Percentiles rank a stretch among this genome's conserved stretches.
These are phyloP conservation scores for Andinoacara biseriatus DNA, from an alignment of 2,113 vertebrate genomes.

Conservation along the genomic window DNA sequence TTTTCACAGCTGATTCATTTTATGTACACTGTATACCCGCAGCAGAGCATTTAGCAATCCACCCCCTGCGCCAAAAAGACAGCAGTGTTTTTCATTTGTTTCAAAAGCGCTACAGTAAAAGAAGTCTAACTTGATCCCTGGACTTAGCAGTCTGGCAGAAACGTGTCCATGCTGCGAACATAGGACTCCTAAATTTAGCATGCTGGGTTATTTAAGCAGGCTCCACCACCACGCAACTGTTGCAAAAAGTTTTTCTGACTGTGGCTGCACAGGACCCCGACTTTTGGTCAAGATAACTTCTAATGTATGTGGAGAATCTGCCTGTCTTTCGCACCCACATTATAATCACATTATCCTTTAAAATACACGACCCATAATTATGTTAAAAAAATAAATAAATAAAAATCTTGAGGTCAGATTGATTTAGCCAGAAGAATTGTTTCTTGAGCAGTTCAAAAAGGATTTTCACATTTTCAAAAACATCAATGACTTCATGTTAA, in stretches of 20 bases:
- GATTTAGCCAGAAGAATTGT: neutral
- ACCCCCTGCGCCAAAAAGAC: constrained; percentile 57
- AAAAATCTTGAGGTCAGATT: neutral
- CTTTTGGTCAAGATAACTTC: constrained; percentile 39
- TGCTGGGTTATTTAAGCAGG: constrained; percentile 65
- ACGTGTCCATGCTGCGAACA: constrained; percentile 63
- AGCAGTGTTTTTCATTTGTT: constrained; percentile 67
- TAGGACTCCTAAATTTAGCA: constrained; percentile 72
- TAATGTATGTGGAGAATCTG: neutral
- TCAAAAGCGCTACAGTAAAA: constrained; percentile 67
- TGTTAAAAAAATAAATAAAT: neutral
- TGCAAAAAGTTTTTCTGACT: constrained; percentile 34
- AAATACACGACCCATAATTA: neutral
- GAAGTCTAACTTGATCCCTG: constrained; percentile 67
- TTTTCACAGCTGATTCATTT: constrained; percentile 71
- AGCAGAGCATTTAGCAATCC: constrained; percentile 57
- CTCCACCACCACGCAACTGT: constrained; percentile 50
- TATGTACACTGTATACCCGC: constrained; percentile 55
- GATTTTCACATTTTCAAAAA: constrained; percentile 33
- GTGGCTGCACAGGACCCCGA: constrained; percentile 7
- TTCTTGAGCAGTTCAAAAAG: neutral
- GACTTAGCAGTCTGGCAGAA: constrained; percentile 73
- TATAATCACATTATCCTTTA: neutral
- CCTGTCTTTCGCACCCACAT: neutral
- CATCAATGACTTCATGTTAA: constrained; percentile 39